Evolutionary conservation across 2,888 invertebrate species (phyloP), one percentile per base, ranked within the genome.

Genomic region (Glomeris marginata): DNA sequence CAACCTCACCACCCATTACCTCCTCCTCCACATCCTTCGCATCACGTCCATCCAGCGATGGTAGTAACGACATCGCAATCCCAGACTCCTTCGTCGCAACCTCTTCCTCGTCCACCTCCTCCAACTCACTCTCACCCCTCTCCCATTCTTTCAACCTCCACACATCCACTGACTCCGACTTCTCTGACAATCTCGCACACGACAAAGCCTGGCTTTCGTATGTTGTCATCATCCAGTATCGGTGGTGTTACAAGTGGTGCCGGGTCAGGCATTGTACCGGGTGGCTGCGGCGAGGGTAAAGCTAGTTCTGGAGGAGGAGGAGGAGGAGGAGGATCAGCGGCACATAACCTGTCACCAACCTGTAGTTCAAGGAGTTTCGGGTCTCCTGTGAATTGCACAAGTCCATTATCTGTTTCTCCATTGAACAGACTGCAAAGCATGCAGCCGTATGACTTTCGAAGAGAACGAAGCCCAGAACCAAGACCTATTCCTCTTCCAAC

Each of bases 391-490:
- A 52, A 54, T 40, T 53, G 50, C 35, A 58, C 63, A 33, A 64
- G 78, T 69, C 77, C 78, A 41, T 65, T 76, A 22, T 75, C 77
- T 56, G 74, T 77, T 33, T 83, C 85, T 10, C 91, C 92, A 2
- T 71, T 92, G 55, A 88, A 84, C 66, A 79, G 86, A 60, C 73
- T 92, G 44, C 90, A 91, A 69, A 91, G 82, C 61, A 91, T 94
- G 91, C 91, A 92, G 64, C 91, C 92, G 0, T 90, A 90, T 65
- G 91, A 92, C 66, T 91, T 84, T 64, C 77, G 90, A 33, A 86
- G 86, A 64, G 61, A 62, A 15, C 43, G 56, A 20, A 48, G 41
- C 36, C 52, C 72, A 65, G 71, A 72, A 28, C 37, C 49, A 42
- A 13, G 2, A 13, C 36, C 50, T 22, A 45, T 33, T 21, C 41